Percentiles rank a stretch among this genome's conserved stretches.
Conservation (phyloP, 2,888 invertebrate species). For the Trilocha varians region DNA sequence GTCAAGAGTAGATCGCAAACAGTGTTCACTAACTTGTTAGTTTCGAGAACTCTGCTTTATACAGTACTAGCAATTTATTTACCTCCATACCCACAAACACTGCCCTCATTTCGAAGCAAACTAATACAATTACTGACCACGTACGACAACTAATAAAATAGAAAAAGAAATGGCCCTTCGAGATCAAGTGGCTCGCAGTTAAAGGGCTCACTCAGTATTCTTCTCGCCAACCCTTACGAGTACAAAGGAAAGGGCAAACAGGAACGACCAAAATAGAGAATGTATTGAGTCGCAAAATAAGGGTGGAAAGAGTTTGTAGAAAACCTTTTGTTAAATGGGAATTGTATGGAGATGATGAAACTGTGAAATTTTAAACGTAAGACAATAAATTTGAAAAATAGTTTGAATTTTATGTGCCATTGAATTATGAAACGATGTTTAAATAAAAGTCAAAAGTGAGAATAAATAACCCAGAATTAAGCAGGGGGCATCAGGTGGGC, state of each 20-base stretch:
- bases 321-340: constrained; percentile 23
- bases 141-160: constrained; percentile 68
- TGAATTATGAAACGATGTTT: too few species aligned
- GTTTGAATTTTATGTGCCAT: too few species aligned
- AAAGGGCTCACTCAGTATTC: constrained; percentile 62
- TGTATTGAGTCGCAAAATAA: constrained; percentile 71
- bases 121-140: constrained; percentile 53
- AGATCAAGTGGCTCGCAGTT: constrained; percentile 37
- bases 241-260: constrained; percentile 60
- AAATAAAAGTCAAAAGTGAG: too few species aligned
- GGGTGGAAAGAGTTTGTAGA: constrained; percentile 49
- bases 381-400: neutral
- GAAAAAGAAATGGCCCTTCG: constrained; percentile 56
- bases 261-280: constrained; percentile 59
- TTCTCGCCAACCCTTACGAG: constrained; percentile 51
- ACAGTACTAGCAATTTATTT: neutral
- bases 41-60: neutral
- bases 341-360: constrained; percentile 31
- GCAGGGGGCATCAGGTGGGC: too few species aligned
- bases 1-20: too few species aligned
- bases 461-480: too few species aligned
- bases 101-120: neutral
- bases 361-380: neutral
- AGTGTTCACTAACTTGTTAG: too few species aligned
- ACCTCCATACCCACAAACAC: neutral